Percentiles rank a stretch among this genome's conserved stretches.
phyloP scores from a whole-genome alignment of 2,888 invertebrate genomes.

The Lamellibrachia satsuma region DNA sequence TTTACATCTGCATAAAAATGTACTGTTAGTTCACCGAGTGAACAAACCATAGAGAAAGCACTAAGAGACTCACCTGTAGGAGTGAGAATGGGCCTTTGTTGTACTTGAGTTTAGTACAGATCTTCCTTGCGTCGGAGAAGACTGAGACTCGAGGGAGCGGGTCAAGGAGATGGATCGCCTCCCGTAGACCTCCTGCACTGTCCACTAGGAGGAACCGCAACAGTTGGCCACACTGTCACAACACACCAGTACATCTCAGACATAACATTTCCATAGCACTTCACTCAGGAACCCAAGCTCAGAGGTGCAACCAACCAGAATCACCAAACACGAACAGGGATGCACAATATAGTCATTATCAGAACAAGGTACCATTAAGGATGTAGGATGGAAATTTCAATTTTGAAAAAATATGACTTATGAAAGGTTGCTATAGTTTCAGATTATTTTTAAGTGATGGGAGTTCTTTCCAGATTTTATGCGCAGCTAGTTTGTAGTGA shows the following conservation, averaged over 20 bases:
- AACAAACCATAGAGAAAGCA: no score
- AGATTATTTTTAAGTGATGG: not conserved
- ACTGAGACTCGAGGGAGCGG: slow-evolving; percentile 50
- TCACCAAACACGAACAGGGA: no score
- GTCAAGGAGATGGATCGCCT: slow-evolving; percentile 48
- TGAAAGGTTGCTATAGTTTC: not conserved
- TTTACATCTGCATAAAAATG: no score
- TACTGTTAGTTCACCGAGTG: no score
- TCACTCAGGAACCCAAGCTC: no score
- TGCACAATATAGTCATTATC: no score
- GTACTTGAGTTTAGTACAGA: slow-evolving; percentile 48
- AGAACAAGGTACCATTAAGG: no score
- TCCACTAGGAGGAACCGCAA: slow-evolving; percentile 50
- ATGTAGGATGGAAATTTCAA: no score
- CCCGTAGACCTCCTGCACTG: slow-evolving; percentile 42
- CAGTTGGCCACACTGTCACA: slow-evolving; percentile 36
- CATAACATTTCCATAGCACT: not conserved
- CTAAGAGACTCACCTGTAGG: slow-evolving; percentile 29
- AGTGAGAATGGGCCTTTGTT: slow-evolving; percentile 42
- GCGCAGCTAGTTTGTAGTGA: no score
- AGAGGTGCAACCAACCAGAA: no score
- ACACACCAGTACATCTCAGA: not conserved
- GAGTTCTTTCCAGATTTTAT: no score
- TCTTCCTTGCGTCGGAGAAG: slow-evolving; percentile 35
- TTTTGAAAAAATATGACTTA: no score